A percentile compares a stretch with the other conserved stretches of the same genome.
Conservation (phyloP, 2,888 invertebrate species). For the Oxycera nigricornis region DNA sequence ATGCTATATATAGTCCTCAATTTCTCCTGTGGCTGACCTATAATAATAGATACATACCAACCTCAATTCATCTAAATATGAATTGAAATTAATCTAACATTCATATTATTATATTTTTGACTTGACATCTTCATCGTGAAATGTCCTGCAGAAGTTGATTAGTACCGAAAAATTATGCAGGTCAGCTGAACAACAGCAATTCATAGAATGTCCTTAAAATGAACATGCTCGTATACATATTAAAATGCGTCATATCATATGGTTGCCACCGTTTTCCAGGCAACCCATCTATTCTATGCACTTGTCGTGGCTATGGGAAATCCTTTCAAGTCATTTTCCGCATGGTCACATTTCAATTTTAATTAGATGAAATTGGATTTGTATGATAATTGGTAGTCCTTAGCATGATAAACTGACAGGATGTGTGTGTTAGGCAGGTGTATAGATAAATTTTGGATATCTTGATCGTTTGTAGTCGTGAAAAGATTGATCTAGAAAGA, state of each 20-base stretch:
- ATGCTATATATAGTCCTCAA: neutral
- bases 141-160: neutral
- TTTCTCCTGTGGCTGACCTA: neutral
- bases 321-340: conserved; percentile 19
- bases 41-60: neutral
- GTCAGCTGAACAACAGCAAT: neutral
- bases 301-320: neutral
- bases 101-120: neutral
- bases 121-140: neutral
- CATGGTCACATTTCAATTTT: conserved; percentile 18
- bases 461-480: too few species aligned
- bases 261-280: neutral
- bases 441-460: neutral
- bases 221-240: neutral
- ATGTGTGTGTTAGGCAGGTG: neutral
- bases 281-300: neutral
- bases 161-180: neutral
- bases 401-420: neutral
- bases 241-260: neutral
- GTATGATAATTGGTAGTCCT: neutral
- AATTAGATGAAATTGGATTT: conserved; percentile 35
- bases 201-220: neutral
- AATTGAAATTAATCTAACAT: neutral
- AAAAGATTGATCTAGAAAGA: too few species aligned
- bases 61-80: neutral